Conservation (phyloP, 2,113 vertebrate genomes). For the Mystacornis crossleyi region DNA sequence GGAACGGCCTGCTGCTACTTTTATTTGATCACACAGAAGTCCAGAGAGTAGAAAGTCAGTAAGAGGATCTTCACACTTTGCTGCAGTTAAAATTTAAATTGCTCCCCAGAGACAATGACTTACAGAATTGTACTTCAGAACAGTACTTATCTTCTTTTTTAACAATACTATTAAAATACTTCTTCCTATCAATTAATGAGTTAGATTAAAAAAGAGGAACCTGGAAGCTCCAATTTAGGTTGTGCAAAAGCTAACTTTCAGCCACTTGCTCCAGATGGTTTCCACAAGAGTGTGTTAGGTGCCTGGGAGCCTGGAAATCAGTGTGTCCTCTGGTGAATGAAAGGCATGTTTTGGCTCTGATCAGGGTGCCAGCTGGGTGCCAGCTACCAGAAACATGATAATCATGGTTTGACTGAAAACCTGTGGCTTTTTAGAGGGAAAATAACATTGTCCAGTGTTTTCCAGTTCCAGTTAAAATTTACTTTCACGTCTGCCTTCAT, state of each 20-base stretch:
- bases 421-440: not conserved
- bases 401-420: not conserved
- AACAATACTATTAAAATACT: not conserved
- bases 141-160: not conserved
- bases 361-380: not conserved
- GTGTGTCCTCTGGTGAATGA: not conserved
- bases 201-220: not conserved
- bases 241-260: not conserved
- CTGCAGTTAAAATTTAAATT: slow-evolving; percentile 48
- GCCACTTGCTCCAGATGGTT: not conserved
- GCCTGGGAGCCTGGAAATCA: not conserved
- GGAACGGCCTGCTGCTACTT: not conserved
- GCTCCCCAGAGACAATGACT: not conserved
- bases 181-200: not conserved
- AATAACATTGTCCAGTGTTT: not conserved
- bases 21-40: slow-evolving; percentile 27
- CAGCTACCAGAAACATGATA: not conserved
- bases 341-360: not conserved
- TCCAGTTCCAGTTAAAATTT: not conserved
- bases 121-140: slow-evolving; percentile 17
- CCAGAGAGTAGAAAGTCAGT: slow-evolving; percentile 8
- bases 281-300: not conserved
- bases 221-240: not conserved
- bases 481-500: not conserved
- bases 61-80: not conserved